These are phyloP conservation scores for Neolamprologus multifasciatus DNA, from an alignment of 2,797 vertebrate species.

Conservation along the genomic window DNA sequence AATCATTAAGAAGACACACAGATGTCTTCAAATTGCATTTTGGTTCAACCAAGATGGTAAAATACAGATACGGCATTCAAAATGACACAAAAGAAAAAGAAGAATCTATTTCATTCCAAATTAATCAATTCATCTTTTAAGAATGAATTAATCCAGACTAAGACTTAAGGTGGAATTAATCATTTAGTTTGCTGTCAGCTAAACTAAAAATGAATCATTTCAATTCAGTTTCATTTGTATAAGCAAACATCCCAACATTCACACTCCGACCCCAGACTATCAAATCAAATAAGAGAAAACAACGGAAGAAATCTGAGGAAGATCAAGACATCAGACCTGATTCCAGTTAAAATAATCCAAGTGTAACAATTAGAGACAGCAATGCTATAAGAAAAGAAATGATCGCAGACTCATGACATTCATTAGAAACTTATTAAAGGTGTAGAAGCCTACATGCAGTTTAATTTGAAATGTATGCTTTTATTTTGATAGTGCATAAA, in stretches of 20 bases:
- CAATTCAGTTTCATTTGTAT: neutral
- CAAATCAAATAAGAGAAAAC: neutral
- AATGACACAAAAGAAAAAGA: neutral
- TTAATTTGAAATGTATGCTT: no score
- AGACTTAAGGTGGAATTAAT: fast-evolving
- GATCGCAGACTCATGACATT: neutral
- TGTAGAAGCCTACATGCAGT: no score
- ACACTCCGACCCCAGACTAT: neutral
- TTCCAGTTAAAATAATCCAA: neutral
- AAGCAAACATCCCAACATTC: neutral
- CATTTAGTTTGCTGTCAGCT: neutral
- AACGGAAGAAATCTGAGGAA: neutral
- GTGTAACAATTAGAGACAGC: neutral
- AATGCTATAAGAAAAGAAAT: fast-evolving
- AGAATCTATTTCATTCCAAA: neutral
- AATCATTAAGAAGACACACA: neutral
- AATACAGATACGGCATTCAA: neutral
- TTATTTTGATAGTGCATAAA: no score
- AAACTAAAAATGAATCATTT: neutral
- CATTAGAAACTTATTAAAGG: neutral
- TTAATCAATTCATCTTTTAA: neutral
- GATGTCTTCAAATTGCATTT: neutral
- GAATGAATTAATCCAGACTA: neutral
- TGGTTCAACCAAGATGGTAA: neutral
- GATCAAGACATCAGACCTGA: fast-evolving